Evolutionary conservation across 23 tunicate genomes (phyloP), one percentile per base, ranked within the genome.

Genomic region (Halocynthia aurantium): DNA sequence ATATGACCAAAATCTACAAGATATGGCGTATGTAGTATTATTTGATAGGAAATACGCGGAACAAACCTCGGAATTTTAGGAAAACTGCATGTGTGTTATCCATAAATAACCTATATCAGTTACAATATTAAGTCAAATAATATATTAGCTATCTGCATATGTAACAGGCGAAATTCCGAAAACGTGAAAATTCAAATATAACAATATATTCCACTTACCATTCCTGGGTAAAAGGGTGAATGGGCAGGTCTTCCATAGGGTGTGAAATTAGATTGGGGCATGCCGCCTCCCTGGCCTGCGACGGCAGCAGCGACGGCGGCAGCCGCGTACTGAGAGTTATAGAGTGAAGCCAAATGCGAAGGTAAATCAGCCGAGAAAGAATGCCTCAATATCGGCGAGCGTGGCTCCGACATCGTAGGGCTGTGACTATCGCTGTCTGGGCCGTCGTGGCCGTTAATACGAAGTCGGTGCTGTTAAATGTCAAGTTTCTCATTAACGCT

Each of bases 251-350:
- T 52, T 10, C 78, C 78, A 53, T 51, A 74, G 13, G 55, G 78
- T 52, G 60, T 20, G 56, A 74, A 74, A 67, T 67, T 49, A 12
- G 72, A 17, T 56, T 40, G 31, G 1, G 78, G 22, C 31, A 64
- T 6, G 7, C 60, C 63, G 22, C 64, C 55, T 22, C 78, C 78
- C 31, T 74, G 78, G 20, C 63, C 78, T 17, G 78, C 78, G 64
- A 74, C 56, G 21, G 78, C 78, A 13, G 78, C 78, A 0, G 78
- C 78, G 64, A 74, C 78, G 0, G 78, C 78, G 8, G 78, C 78
- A 22, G 78, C 78, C 13, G 78, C 78, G 31, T 74, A 74, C 19
- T 62, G 78, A 0, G 78, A 74, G 56, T 74, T 74, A 65, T 74
- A 74, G 10, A 74, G 62, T 2, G 78, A 74, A 8, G 56, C 78